A percentile compares a stretch with the other conserved stretches of the same genome.
Evolutionary conservation across 30 jellyfish, hydroid and myxozoan species (phyloP).

Genomic region (Aurelia aurita complex sp. Pacific): DNA sequence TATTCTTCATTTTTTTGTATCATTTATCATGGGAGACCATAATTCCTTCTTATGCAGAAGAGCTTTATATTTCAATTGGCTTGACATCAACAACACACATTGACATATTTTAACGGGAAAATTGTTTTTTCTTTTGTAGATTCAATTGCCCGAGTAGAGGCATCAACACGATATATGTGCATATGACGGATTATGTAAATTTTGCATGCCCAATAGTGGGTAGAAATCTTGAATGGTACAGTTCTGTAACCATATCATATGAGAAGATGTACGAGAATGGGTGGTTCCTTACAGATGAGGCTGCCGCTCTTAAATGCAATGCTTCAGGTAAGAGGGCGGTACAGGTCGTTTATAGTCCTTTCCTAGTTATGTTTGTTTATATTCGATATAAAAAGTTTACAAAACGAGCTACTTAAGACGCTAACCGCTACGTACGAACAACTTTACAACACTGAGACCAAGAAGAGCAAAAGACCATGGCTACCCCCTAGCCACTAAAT

Average conservation of each 20-base stretch:
- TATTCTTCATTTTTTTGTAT: too few relatives aligned
- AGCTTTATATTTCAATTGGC: too few relatives aligned
- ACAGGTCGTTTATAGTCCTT: neutral
- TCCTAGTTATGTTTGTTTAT: neutral
- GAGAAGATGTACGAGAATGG: slow-evolving; percentile 1
- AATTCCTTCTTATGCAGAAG: too few relatives aligned
- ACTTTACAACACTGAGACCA: too few relatives aligned
- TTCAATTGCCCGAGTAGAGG: slow-evolving; percentile 38
- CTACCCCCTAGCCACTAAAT: too few relatives aligned
- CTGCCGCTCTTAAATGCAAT: neutral
- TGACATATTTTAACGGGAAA: too few relatives aligned
- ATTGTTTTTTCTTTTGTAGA: neutral
- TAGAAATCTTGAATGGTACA: neutral
- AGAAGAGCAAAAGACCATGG: too few relatives aligned
- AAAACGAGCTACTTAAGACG: too few relatives aligned
- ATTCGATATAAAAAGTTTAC: too few relatives aligned
- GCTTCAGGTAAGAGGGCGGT: neutral
- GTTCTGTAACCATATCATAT: neutral
- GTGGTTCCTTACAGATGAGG: neutral
- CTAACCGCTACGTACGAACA: too few relatives aligned
- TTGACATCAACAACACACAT: too few relatives aligned
- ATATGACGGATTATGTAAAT: neutral
- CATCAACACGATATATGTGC: slow-evolving; percentile 14
- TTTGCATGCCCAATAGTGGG: neutral
- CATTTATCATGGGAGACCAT: too few relatives aligned